Conservation (phyloP, 2,888 invertebrate genomes). For the Orgyia antiqua region DNA sequence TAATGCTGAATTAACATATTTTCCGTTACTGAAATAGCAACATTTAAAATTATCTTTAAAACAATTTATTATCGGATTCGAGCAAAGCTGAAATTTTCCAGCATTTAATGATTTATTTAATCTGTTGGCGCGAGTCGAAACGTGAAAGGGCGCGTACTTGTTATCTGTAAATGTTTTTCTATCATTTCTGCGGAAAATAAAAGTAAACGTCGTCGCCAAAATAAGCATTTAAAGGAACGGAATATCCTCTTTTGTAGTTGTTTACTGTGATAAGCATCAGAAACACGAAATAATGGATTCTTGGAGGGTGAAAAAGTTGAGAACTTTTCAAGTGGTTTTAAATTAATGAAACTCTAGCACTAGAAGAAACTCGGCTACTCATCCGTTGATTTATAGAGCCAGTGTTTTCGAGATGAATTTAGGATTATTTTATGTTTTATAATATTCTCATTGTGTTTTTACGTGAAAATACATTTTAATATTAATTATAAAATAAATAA, state of each 20-base stretch:
- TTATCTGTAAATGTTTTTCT: neutral
- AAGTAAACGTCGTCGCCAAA: slow-evolving; percentile 1
- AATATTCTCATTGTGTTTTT: no score
- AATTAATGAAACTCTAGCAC: slow-evolving; percentile 63
- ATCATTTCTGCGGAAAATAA: slow-evolving; percentile 1
- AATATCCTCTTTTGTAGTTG: slow-evolving; percentile 4
- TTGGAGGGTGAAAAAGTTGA: slow-evolving; percentile 27
- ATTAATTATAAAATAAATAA: no score
- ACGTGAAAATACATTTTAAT: no score
- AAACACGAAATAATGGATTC: slow-evolving; percentile 41
- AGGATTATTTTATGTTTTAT: no score
- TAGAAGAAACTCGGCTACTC: slow-evolving; percentile 23
- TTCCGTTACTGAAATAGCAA: no score
- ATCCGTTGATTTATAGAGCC: slow-evolving; percentile 45
- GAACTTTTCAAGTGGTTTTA: slow-evolving; percentile 53
- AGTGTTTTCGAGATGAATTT: slow-evolving; percentile 18
- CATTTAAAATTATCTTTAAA: no score
- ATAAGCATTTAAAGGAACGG: slow-evolving; percentile 8
- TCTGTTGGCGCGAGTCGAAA: neutral
- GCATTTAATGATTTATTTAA: neutral
- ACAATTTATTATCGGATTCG: no score
- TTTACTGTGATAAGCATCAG: slow-evolving; percentile 20
- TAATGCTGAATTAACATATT: no score
- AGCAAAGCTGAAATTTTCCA: neutral
- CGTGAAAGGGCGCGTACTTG: neutral